phyloP scores from a whole-genome alignment of 2,797 vertebrate species.

The Cottoperca gobio region DNA sequence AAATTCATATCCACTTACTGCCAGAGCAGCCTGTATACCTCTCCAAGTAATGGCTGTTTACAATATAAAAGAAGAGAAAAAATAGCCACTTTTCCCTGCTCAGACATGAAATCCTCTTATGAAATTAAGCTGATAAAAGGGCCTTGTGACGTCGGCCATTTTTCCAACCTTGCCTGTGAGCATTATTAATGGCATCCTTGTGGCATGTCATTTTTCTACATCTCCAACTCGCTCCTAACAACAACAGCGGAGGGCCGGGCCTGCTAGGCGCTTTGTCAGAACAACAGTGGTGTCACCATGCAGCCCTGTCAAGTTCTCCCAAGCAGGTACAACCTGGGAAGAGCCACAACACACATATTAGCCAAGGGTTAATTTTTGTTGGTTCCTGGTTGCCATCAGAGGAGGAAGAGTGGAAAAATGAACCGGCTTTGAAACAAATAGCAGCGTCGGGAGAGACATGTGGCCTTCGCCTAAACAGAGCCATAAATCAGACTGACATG shows the following conservation, averaged over 20 bases:
- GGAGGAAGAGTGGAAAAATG: conserved; percentile 79
- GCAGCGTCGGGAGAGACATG: conserved; percentile 86
- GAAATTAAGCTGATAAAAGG: conserved; percentile 85
- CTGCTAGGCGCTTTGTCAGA: conserved; percentile 63
- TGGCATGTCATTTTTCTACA: conserved; percentile 84
- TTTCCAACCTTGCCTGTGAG: conserved; percentile 85
- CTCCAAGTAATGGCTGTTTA: conserved; percentile 84
- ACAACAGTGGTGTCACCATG: conserved; percentile 55
- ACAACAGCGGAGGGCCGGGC: conserved; percentile 64
- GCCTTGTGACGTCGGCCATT: conserved; percentile 82
- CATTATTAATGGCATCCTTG: conserved; percentile 88
- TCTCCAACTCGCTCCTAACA: conserved; percentile 64
- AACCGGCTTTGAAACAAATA: conserved; percentile 88
- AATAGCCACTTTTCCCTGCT: conserved; percentile 78
- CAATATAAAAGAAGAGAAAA: conserved; percentile 84
- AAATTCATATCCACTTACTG: conserved; percentile 84
- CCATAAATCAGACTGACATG: conserved; percentile 90
- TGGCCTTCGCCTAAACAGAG: conserved; percentile 92
- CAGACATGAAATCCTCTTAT: conserved; percentile 82
- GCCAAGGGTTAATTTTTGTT: conserved; percentile 81
- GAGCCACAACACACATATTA: conserved; percentile 65
- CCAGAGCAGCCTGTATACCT: conserved; percentile 73
- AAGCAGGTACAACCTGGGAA: conserved; percentile 51
- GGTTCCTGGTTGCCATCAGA: conserved; percentile 78
- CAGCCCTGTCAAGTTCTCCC: conserved; percentile 62